Percentiles rank a stretch among this genome's conserved stretches.
Conservation (phyloP, 2,888 invertebrate species). For the Plebejus melissa region DNA sequence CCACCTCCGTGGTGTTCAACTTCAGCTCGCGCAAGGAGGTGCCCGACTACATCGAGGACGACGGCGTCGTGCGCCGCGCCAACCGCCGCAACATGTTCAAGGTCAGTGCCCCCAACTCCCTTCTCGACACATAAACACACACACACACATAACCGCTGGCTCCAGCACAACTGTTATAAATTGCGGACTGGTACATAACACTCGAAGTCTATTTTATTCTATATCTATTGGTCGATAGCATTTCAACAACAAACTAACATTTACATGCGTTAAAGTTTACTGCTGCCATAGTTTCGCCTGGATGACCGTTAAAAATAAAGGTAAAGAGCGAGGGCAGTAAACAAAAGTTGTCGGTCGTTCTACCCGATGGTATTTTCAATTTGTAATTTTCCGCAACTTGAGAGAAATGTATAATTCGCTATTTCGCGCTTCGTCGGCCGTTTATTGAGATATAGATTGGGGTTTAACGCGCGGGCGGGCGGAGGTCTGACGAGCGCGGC, state of each 20-base stretch:
- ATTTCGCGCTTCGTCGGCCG: constrained; percentile 16
- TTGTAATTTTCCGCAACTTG: constrained; percentile 9
- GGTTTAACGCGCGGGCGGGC: neutral
- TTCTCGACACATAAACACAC: neutral
- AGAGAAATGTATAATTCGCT: constrained; percentile 17
- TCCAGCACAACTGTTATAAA: too few relatives aligned
- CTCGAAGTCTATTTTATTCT: too few relatives aligned
- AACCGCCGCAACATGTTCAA: constrained; percentile 84
- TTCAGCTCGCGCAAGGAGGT: constrained; percentile 91
- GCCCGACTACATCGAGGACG: constrained; percentile 95
- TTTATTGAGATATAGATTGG: constrained; percentile 15
- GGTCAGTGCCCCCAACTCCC: constrained; percentile 75
- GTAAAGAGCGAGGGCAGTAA: neutral
- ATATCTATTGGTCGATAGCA: neutral
- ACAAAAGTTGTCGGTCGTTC: neutral
- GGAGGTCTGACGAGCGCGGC: neutral
- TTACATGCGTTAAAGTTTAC: neutral
- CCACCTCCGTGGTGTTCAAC: constrained; percentile 91
- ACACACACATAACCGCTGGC: neutral
- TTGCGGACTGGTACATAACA: too few relatives aligned
- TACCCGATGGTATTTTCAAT: constrained; percentile 14
- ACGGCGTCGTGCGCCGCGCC: constrained; percentile 85
- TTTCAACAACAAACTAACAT: neutral
- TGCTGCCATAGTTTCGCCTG: too few relatives aligned
- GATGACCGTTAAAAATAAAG: neutral